A percentile compares a stretch with the other conserved stretches of the same genome.
These are phyloP conservation scores for Lithophane socia DNA, from an alignment of 2,888 invertebrate genomes.

Conservation along the genomic window DNA sequence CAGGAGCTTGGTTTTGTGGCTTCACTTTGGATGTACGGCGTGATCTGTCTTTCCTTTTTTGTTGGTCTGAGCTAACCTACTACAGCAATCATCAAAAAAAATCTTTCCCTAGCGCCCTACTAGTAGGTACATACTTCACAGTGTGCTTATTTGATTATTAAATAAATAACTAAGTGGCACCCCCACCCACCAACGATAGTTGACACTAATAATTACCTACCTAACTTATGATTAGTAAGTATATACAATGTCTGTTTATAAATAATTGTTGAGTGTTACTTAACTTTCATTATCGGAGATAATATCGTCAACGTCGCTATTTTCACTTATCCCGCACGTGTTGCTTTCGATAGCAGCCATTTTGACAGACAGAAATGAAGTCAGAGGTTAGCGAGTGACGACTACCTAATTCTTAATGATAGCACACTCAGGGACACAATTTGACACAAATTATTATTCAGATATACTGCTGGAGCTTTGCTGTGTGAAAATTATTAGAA, in stretches of 20 bases:
- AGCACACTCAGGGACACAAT: neutral
- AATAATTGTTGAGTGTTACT: slow-evolving; percentile 32
- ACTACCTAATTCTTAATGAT: slow-evolving; percentile 27
- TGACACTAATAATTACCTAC: neutral
- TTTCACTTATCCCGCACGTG: slow-evolving; percentile 54
- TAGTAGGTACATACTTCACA: neutral
- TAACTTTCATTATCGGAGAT: slow-evolving; percentile 55
- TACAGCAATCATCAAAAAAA: neutral
- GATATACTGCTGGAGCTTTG: neutral
- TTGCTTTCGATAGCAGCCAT: slow-evolving; percentile 56
- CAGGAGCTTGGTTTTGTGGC: too few relatives aligned
- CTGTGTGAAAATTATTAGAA: slow-evolving; percentile 3
- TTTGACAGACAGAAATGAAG: slow-evolving; percentile 43
- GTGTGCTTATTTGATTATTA: neutral
- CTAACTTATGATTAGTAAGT: neutral
- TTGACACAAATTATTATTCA: neutral
- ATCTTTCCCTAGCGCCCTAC: neutral
- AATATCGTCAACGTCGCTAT: slow-evolving; percentile 31
- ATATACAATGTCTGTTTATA: neutral
- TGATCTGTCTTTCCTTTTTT: too few relatives aligned
- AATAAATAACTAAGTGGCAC: neutral
- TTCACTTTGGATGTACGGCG: too few relatives aligned
- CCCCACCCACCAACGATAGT: neutral
- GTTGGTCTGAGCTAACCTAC: too few relatives aligned
- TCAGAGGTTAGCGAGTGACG: slow-evolving; percentile 50